Evolutionary conservation across 2,888 invertebrate species (phyloP), one percentile per base, ranked within the genome.

Genomic region (Chelonus formosanus): DNA sequence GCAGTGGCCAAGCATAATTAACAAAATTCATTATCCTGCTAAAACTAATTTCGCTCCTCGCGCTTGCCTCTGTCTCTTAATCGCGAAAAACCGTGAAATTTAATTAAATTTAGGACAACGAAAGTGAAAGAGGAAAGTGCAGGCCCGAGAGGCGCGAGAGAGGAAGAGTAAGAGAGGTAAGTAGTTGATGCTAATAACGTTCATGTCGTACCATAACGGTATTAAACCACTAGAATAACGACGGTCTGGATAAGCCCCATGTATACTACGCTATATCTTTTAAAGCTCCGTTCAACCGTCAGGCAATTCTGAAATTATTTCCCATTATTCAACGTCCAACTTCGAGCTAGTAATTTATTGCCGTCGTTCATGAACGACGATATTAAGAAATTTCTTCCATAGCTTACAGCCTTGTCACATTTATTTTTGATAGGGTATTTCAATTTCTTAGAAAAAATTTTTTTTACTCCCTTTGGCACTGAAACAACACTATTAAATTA

Each of bases 1-100:
- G 60, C 57, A 53, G 55, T 47, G 62, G 75, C 74, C 72, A 71
- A 75, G 75, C 77, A 81, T 81, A 82, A 82, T 83, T 83, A 83
- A 81, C 78, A 79, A 82, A 81, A 82, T 82, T 81, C 80, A 82
- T 83, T 83, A 83, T 79, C 79, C 76, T 75, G 74, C 75, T 77
- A 73, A 82, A 82, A 81, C 80, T 81, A 82, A 83, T 83, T 82
- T 81, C 76, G 77, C 78, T 78, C 78, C 80, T 78, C 74, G 71
- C 67, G 67, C 69, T 73, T 69, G 71, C 74, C 75, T 75, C 74
- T 77, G 78, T 78, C 80, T 80, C 77, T 82, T 83, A 82, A 83
- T 83, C 83, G 81, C 77, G 81, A 83, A 83, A 83, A 83, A 83
- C 82, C 80, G 79, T 82, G 80, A 83, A 83, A 82, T 83, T 83